Base-by-base conservation (phyloP, 1,140 invertebrate genomes). In the Bombus polaris region DNA sequence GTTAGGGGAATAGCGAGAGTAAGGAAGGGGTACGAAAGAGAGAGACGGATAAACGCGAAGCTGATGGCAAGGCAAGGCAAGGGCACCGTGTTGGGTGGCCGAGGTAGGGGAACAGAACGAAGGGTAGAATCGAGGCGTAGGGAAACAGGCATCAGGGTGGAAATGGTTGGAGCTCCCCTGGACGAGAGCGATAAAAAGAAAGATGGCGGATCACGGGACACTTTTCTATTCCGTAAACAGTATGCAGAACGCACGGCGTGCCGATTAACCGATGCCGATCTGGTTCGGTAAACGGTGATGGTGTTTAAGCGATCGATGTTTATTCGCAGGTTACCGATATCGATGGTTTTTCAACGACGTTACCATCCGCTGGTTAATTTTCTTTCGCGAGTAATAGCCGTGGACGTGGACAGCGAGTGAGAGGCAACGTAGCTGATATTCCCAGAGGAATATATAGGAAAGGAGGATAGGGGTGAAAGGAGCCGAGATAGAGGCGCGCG, bases 121-220 rank as follows among this genome's bases (percentile, higher is more conserved):
- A 81, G 71, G 78, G 53, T 62, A 73, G 53, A 32, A 66, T 73
- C 57, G 57, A 70, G 73, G 53, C 44, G 28, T 53, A 72, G 84
- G 32, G 83, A 66, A 76, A 86, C 35, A 47, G 71, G 76, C 53
- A 53, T 42, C 35, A n/a, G 84, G 85, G 89, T 18, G 88, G 89
- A 90, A 91, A 90, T 88, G 89, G 89, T 90, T 84, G 92, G 83
- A 76, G 83, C 93, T 89, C 62, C 89, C 92, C 28, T 89, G 93
- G 92, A 90, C 89, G 89, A 91, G 90, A 91, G 92, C 88, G 93
- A 88, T 89, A 92, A 93, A 88, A 92, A 93, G 84, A 88, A 94
- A 94, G 92, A 93, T 93, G 93, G 93, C 93, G 90, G 92, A 89
- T 82, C 78, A 86, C 87, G 87, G 89, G 90, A 91, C 89, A 83